Evolutionary conservation across 2,113 vertebrate species (phyloP).

Genomic region (Xenus cinereus): DNA sequence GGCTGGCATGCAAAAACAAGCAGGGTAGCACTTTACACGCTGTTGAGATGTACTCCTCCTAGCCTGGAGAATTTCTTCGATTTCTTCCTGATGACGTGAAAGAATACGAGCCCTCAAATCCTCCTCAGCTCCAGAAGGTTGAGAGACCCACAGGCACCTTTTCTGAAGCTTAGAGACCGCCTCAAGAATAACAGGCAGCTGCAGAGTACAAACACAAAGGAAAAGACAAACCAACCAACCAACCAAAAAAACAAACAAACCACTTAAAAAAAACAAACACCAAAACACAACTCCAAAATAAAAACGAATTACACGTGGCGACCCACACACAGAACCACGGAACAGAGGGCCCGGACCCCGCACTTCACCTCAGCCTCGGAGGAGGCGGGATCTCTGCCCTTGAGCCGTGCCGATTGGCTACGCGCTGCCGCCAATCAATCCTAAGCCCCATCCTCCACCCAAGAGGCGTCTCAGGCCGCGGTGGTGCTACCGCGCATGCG

Average conservation of each 20-base stretch:
- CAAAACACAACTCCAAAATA: accelerated
- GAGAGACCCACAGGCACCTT: accelerated
- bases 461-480: accelerated
- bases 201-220: accelerated
- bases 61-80: neutral
- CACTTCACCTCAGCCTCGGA: accelerated
- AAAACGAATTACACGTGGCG: accelerated
- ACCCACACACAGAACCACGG: accelerated
- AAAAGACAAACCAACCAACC: no score
- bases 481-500: neutral
- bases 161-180: no score
- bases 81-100: neutral
- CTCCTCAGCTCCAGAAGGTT: neutral
- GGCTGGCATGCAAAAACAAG: neutral
- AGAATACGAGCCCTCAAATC: neutral
- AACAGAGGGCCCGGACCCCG: accelerated
- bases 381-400: neutral
- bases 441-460: accelerated
- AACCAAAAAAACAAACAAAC: neutral
- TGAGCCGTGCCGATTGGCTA: neutral
- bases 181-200: neutral
- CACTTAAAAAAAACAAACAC: neutral
- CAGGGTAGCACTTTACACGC: no score
- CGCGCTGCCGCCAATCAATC: neutral
- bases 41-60: neutral